Evolutionary conservation across 2,888 invertebrate genomes (phyloP).

Genomic region (Nephrotoma appendiculata): DNA sequence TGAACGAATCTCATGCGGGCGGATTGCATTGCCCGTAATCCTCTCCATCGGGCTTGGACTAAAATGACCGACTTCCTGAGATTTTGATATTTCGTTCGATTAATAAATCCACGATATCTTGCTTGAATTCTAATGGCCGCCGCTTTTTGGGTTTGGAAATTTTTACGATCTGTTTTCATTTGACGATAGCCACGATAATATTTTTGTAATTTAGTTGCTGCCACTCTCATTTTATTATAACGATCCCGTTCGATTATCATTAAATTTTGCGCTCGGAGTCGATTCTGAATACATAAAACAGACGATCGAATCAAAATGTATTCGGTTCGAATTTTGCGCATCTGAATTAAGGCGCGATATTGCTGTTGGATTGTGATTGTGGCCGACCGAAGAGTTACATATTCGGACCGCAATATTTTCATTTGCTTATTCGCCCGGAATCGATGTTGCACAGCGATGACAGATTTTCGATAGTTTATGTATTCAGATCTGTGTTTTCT

Average conservation of each 20-base stretch:
- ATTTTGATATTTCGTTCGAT: constrained; percentile 3
- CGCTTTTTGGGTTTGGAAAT: not conserved
- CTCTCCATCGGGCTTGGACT: constrained; percentile 21
- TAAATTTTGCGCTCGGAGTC: constrained; percentile 21
- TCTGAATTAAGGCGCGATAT: constrained; percentile 21
- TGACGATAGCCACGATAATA: constrained; percentile 12
- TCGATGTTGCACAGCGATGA: constrained; percentile 25
- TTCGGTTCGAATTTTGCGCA: constrained; percentile 14
- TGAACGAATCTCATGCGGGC: constrained; percentile 11
- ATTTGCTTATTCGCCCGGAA: constrained; percentile 19
- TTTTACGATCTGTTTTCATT: not conserved
- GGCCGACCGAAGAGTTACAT: constrained; percentile 21
- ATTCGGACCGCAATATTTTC: constrained; percentile 20
- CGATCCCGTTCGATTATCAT: constrained; percentile 14
- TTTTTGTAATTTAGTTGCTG: constrained; percentile 9
- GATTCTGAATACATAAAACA: constrained; percentile 25
- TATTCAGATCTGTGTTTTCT: constrained; percentile 18
- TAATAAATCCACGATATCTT: not conserved
- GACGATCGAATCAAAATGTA: constrained; percentile 16
- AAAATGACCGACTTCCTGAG: constrained; percentile 14
- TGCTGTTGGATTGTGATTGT: constrained; percentile 24
- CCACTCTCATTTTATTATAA: constrained; percentile 13
- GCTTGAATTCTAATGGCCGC: not conserved
- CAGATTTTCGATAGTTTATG: constrained; percentile 18
- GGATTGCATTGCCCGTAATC: constrained; percentile 18